Conservation (phyloP, 1,140 invertebrate genomes). For the Scaptodrosophila lebanonensis region DNA sequence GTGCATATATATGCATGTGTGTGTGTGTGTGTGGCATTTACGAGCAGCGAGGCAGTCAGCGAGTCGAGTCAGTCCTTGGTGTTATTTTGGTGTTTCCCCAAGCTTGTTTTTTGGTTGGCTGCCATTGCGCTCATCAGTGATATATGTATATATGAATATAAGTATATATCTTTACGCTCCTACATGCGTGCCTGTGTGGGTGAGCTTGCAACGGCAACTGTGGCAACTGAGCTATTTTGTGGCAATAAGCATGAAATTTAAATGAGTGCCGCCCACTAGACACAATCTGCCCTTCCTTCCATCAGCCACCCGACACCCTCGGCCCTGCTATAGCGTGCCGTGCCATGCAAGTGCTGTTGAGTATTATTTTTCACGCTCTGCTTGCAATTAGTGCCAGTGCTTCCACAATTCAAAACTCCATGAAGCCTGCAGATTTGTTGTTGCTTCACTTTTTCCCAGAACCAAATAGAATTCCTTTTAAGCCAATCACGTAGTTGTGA, state of each 20-base stretch:
- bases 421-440: conserved; percentile 17
- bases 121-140: conserved; percentile 61
- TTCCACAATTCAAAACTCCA: conserved; percentile 7
- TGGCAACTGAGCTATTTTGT: conserved; percentile 69
- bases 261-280: conserved; percentile 51
- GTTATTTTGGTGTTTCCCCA: conserved; percentile 70
- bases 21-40: too few species aligned
- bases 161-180: conserved; percentile 33
- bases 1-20: too few species aligned
- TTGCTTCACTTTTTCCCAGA: too few species aligned
- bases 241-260: conserved; percentile 75
- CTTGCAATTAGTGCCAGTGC: conserved; percentile 56
- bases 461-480: too few species aligned
- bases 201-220: conserved; percentile 14
- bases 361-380: conserved; percentile 42
- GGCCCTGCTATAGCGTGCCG: too few species aligned
- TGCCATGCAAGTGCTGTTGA: too few species aligned
- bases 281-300: conserved; percentile 5
- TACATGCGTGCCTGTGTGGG: conserved; percentile 1
- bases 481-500: too few species aligned
- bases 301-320: not conserved
- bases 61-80: conserved; percentile 47
- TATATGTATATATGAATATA: conserved; percentile 56
- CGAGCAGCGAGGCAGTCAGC: not conserved
- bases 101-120: conserved; percentile 74